Evolutionary conservation across 2,113 vertebrate genomes (phyloP), one percentile per base, ranked within the genome.

Genomic region (Polypterus senegalus): DNA sequence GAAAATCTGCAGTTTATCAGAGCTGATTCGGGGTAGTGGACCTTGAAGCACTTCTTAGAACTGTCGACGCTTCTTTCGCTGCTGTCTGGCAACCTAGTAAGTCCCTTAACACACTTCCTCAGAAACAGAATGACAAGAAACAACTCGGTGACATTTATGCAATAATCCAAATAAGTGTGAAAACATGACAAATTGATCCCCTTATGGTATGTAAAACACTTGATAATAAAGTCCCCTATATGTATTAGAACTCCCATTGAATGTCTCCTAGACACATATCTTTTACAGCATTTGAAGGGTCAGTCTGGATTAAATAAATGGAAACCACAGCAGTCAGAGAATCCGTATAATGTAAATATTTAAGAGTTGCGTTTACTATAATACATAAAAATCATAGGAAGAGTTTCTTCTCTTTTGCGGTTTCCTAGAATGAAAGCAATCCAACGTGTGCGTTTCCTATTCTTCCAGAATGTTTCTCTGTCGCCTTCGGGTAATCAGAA

Each of bases 371-470:
- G 7, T 52, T 10, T 52, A 43, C 49, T 27, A 46, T 54, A 61
- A 5, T 59, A 59, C 56, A 68, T 4, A 49, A 69, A 67, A 61
- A 60, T 49, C 59, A 48, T 64, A 61, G 63, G 63, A 73, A 56
- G 67, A 71, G 67, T 68, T 74, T 27, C 49, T 60, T 6, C 64
- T 49, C 65, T 45, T 64, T 70, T 57, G 66, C 61, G 52, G 52
- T 60, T 61, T 64, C 60, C 51, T 65, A 63, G 47, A 63, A 49
- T 68, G 55, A 59, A 9, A 59, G 47, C 58, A 73, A 71, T 77
- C 75, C 79, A 63, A 46, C 51, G 54, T 60, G 57, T 43, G 10
- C 8, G 10, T n/a, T 51, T 69, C 72, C 61, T 47, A 77, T 78
- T 70, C 49, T 55, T 67, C 51, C 61, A 61, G 63, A 66, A 63